Conservation (phyloP, 1,140 invertebrate species). For the Formica selysi region DNA sequence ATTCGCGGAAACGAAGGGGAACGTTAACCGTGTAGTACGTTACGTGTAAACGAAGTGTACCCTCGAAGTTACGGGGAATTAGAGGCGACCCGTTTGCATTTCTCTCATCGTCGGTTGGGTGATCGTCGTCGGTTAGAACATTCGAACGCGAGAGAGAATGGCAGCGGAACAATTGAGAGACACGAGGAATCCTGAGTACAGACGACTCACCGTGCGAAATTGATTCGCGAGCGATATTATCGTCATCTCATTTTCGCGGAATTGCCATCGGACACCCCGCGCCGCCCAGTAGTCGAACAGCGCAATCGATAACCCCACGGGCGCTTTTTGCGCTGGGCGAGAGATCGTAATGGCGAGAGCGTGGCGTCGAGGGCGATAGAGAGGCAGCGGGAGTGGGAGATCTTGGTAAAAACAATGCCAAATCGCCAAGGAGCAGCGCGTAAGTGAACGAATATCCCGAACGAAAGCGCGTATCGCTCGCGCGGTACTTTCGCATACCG, state of each 20-base stretch:
- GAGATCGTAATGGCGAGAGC: constrained; percentile 70
- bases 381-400: constrained; percentile 67
- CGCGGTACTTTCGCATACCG: constrained; percentile 8
- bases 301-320: constrained; percentile 51
- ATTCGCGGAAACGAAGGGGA: not conserved
- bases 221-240: not conserved
- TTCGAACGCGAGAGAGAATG: not conserved
- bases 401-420: constrained; percentile 72
- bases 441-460: constrained; percentile 55
- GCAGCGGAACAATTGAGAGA: not conserved
- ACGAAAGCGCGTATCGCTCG: constrained; percentile 6
- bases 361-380: constrained; percentile 70
- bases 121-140: too few relatives aligned
- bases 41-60: not conserved
- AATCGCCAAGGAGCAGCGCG: constrained; percentile 60
- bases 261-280: constrained; percentile 1
- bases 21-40: not conserved
- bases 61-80: not conserved
- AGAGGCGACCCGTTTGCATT: not conserved
- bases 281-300: constrained; percentile 15
- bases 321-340: constrained; percentile 49
- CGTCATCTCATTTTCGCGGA: constrained; percentile 1
- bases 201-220: not conserved
- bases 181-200: not conserved
- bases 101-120: not conserved